phyloP scores from a whole-genome alignment of 2,797 vertebrate species.

The Margarornis squamiger region DNA sequence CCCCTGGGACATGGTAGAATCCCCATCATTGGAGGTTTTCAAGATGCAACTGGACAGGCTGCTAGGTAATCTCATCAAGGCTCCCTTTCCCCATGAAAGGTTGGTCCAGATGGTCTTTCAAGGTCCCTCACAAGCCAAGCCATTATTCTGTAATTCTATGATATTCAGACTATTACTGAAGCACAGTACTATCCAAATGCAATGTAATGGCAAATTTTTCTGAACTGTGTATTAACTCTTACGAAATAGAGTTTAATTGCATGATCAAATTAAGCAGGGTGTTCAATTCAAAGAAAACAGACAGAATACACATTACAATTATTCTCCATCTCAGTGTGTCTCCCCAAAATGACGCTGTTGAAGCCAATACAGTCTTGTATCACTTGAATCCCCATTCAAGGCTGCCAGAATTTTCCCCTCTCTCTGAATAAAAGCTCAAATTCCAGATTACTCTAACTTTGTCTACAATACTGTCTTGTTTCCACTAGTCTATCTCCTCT shows the following conservation, averaged over 20 bases:
- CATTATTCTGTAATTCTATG: not conserved
- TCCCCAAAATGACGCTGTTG: not conserved
- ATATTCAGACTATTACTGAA: not conserved
- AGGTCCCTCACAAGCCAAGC: not conserved
- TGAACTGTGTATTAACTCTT: not conserved
- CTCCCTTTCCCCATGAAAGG: not conserved
- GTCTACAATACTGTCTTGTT: not conserved
- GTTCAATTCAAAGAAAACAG: not conserved
- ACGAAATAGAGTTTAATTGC: not conserved
- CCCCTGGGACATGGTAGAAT: fast-evolving
- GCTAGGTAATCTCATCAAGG: not conserved
- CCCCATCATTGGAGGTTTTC: not conserved
- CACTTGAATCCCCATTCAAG: not conserved
- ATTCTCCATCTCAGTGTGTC: not conserved
- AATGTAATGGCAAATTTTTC: not conserved
- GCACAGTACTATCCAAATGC: not conserved
- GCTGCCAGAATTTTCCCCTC: not conserved
- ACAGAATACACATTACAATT: not conserved
- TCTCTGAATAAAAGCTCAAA: not conserved
- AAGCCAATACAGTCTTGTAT: not conserved
- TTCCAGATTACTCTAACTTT: not conserved
- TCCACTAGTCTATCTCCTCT: not conserved
- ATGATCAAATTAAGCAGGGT: not conserved
- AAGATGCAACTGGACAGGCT: not conserved
- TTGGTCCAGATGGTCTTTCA: not conserved